These are phyloP conservation scores for Drosophila suzukii DNA, from an alignment of 1,140 invertebrate genomes.

Conservation along the genomic window DNA sequence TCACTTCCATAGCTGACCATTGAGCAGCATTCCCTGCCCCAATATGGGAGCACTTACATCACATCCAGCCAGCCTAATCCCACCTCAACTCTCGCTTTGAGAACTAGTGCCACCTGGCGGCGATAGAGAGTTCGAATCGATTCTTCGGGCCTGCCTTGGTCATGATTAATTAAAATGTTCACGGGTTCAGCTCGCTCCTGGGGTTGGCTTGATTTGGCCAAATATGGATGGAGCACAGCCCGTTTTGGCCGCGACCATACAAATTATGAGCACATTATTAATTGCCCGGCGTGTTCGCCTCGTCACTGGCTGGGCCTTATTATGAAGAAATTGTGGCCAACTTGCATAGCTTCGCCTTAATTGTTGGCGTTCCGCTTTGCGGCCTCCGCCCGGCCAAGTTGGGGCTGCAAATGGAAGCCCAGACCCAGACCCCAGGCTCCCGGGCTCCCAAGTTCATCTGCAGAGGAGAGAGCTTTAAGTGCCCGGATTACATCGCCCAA, in stretches of 20 bases:
- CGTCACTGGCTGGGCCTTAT: conserved; percentile 42
- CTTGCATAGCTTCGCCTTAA: conserved; percentile 76
- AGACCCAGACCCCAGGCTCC: not conserved
- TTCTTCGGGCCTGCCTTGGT: conserved; percentile 24
- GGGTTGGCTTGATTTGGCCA: conserved; percentile 29
- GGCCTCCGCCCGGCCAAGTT: conserved; percentile 22
- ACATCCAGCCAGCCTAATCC: conserved; percentile 42
- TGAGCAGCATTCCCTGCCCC: conserved; percentile 29
- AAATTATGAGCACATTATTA: conserved; percentile 83
- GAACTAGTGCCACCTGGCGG: conserved; percentile 59
- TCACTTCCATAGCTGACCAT: conserved; percentile 9
- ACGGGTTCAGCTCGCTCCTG: conserved; percentile 24
- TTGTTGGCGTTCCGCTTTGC: conserved; percentile 73
- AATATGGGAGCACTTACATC: conserved; percentile 30
- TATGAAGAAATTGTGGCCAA: conserved; percentile 75
- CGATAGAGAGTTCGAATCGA: conserved; percentile 6
- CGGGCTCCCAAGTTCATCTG: conserved; percentile 5
- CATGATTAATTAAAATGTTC: conserved; percentile 81
- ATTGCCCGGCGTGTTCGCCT: conserved; percentile 55
- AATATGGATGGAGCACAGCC: conserved; percentile 53
- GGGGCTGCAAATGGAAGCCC: conserved; percentile 7
- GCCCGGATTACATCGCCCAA: conserved; percentile 64
- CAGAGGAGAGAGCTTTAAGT: conserved; percentile 41
- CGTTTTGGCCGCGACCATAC: conserved; percentile 67
- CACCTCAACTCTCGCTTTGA: conserved; percentile 40